Conservation (phyloP, 1,140 invertebrate genomes). For the Thaumetopoea pityocampa region DNA sequence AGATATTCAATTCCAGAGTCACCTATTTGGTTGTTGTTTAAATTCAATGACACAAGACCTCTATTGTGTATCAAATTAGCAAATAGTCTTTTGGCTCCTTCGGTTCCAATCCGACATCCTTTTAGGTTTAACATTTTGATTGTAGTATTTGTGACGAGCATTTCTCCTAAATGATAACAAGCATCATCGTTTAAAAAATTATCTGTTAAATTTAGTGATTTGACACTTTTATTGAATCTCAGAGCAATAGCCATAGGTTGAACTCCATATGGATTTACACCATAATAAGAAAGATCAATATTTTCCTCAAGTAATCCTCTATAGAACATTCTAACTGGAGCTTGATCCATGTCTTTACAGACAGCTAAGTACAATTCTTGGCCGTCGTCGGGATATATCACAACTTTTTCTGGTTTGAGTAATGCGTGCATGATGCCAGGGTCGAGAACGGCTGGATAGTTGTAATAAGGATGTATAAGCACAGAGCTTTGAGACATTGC, state of each 20-base stretch:
- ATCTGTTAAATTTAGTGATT: constrained; percentile 40
- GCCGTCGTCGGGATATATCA: constrained; percentile 42
- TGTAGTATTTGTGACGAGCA: constrained; percentile 40
- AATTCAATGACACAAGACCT: constrained; percentile 28
- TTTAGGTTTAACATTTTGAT: constrained; percentile 39
- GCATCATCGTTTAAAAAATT: constrained; percentile 46
- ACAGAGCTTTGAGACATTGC: constrained; percentile 52
- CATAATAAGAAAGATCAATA: constrained; percentile 53
- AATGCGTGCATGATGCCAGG: constrained; percentile 55
- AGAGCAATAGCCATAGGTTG: constrained; percentile 40
- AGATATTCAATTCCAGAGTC: too few species aligned
- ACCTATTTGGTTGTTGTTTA: constrained; percentile 59
- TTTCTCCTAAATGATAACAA: constrained; percentile 37
- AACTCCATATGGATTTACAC: constrained; percentile 39
- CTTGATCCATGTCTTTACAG: constrained; percentile 44
- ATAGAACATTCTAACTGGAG: constrained; percentile 41
- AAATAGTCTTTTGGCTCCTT: constrained; percentile 38
- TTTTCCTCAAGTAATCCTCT: constrained; percentile 29
- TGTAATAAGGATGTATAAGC: constrained; percentile 42
- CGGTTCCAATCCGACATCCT: constrained; percentile 50
- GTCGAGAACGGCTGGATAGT: constrained; percentile 51
- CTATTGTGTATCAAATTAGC: constrained; percentile 31
- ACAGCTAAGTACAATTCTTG: constrained; percentile 40
- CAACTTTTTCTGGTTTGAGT: constrained; percentile 28
- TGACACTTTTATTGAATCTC: constrained; percentile 39